Percentiles rank a stretch among this genome's conserved stretches.
These are phyloP conservation scores for Charina bottae DNA, from an alignment of 2,113 vertebrate species.

Conservation along the genomic window DNA sequence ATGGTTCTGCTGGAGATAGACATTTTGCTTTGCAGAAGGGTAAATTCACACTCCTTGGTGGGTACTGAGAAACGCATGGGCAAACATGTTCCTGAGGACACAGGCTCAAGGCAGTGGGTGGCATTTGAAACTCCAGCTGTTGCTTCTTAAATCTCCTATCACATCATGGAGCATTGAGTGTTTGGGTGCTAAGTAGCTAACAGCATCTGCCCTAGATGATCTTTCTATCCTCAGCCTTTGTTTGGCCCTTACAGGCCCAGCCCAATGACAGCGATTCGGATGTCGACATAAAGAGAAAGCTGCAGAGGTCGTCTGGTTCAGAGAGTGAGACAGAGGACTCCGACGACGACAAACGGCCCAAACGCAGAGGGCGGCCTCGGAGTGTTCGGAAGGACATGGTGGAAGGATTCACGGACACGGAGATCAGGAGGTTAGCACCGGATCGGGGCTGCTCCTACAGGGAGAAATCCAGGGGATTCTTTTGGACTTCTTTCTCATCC, in stretches of 20 bases:
- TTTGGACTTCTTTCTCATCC: neutral
- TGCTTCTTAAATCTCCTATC: neutral
- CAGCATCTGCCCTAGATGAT: no score
- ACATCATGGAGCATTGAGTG: neutral
- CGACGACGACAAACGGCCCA: constrained; percentile 93
- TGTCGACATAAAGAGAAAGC: constrained; percentile 90
- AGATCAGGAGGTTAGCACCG: constrained; percentile 89
- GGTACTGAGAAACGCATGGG: neutral
- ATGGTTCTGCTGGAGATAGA: neutral
- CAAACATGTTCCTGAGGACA: neutral
- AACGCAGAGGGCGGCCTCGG: constrained; percentile 89
- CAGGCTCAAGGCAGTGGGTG: neutral
- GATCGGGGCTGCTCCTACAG: neutral
- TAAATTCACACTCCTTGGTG: neutral
- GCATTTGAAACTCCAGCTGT: neutral
- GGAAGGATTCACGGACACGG: constrained; percentile 94
- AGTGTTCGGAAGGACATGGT: constrained; percentile 94
- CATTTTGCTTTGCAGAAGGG: neutral
- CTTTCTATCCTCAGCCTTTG: no score
- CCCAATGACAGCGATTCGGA: constrained; percentile 97
- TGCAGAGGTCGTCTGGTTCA: constrained; percentile 88
- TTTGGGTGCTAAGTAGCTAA: no score
- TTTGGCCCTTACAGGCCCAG: constrained; percentile 77
- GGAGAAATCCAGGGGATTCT: neutral
- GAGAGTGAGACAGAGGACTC: constrained; percentile 96